A percentile compares a stretch with the other conserved stretches of the same genome.
phyloP scores from a whole-genome alignment of 2,888 invertebrate species.

The Caenorhabditis angaria region DNA sequence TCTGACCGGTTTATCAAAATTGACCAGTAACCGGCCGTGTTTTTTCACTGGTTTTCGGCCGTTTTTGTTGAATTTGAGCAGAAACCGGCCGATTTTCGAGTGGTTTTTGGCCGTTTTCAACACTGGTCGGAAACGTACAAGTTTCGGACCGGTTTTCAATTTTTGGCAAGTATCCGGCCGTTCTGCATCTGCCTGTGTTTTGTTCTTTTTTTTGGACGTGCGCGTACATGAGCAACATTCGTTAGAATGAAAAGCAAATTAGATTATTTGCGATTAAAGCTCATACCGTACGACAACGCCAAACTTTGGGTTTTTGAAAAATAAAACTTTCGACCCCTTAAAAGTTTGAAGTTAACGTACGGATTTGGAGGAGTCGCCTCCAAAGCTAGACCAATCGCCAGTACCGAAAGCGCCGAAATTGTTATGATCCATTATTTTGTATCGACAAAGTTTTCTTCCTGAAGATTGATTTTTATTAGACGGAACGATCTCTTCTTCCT shows the following conservation, averaged over 20 bases:
- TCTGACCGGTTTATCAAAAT: too few relatives aligned
- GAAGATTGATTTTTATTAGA: not conserved
- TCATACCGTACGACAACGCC: slow-evolving; percentile 19
- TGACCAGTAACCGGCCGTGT: too few relatives aligned
- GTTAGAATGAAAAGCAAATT: not conserved
- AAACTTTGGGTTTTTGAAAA: slow-evolving; percentile 17
- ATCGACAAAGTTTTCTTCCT: not conserved
- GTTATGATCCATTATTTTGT: slow-evolving; percentile 25
- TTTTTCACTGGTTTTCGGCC: too few relatives aligned
- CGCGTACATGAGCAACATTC: slow-evolving; percentile 1
- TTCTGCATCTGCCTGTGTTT: too few relatives aligned
- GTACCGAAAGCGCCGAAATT: slow-evolving; percentile 23
- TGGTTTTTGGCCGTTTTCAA: too few relatives aligned
- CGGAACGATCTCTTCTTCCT: not conserved
- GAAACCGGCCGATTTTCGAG: too few relatives aligned
- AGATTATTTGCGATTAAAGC: not conserved
- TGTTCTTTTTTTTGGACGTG: not conserved
- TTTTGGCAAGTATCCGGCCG: too few relatives aligned
- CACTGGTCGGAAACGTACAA: too few relatives aligned
- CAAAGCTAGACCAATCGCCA: slow-evolving; percentile 10
- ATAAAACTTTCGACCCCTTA: slow-evolving; percentile 3
- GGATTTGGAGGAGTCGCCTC: slow-evolving; percentile 23
- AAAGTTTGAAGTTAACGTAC: slow-evolving; percentile 40
- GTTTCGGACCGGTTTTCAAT: too few relatives aligned
- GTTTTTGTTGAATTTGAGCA: too few relatives aligned